Conservation (phyloP, 2,113 vertebrate genomes). For the Acanthochromis polyacanthus region DNA sequence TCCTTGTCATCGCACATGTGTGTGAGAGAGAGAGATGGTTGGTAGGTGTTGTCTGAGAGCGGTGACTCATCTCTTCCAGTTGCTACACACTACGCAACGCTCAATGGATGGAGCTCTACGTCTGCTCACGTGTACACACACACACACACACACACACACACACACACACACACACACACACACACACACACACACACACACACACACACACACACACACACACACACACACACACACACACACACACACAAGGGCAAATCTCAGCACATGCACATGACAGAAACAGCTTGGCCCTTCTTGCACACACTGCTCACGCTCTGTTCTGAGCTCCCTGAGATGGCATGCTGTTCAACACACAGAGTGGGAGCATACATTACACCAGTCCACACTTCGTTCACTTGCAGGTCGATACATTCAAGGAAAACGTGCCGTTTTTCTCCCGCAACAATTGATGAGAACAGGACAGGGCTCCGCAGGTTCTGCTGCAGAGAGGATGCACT, state of each 20-base stretch:
- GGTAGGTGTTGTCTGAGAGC: conserved; percentile 64
- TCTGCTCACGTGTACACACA: conserved; percentile 20
- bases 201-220: conserved; percentile 13
- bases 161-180: conserved; percentile 1
- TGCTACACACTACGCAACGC: conserved; percentile 36
- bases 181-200: conserved; percentile 15
- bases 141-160: too few relatives aligned
- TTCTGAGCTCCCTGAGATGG: conserved; percentile 24
- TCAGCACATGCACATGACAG: conserved; percentile 9
- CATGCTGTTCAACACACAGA: conserved; percentile 40
- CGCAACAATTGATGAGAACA: conserved; percentile 29
- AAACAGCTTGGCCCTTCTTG: conserved; percentile 23
- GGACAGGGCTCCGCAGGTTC: conserved; percentile 19
- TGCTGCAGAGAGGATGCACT: background rate
- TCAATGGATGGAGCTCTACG: conserved; percentile 39
- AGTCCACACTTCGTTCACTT: conserved; percentile 12
- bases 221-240: conserved; percentile 5
- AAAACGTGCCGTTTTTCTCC: conserved; percentile 30
- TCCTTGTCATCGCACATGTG: conserved; percentile 8
- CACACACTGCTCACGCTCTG: conserved; percentile 41
- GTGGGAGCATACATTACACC: conserved; percentile 41
- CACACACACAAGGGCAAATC: conserved; percentile 15
- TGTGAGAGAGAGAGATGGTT: conserved; percentile 23
- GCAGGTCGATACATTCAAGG: conserved; percentile 31
- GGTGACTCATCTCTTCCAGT: conserved; percentile 75